phyloP scores from a whole-genome alignment of 1,140 invertebrate genomes.

The Pseudomyrmex cubaensis region DNA sequence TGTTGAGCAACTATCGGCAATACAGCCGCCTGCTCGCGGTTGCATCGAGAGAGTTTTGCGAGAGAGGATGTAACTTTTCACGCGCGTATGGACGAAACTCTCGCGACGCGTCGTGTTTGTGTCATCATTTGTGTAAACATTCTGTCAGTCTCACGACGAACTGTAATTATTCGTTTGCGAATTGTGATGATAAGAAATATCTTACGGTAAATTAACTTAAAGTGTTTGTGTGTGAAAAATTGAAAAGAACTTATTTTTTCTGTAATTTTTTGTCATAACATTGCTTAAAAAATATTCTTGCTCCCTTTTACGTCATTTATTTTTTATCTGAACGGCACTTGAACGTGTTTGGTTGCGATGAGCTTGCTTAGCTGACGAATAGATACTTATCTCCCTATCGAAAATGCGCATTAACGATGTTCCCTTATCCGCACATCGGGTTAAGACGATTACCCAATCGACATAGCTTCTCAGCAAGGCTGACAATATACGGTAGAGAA shows the following conservation, averaged over 20 bases:
- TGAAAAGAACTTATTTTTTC: not conserved
- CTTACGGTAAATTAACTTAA: too few relatives aligned
- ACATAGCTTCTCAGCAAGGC: conserved; percentile 51
- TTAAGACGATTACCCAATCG: conserved; percentile 61
- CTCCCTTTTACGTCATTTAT: not conserved
- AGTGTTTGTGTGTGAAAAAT: not conserved
- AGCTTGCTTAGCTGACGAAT: not conserved
- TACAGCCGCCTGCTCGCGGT: not conserved
- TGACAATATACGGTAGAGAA: conserved; percentile 21
- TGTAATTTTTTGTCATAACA: not conserved
- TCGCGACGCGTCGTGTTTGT: not conserved
- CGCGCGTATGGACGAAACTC: not conserved
- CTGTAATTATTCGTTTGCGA: not conserved
- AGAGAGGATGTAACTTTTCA: conserved; percentile 37
- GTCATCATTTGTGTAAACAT: not conserved
- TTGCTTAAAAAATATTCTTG: not conserved
- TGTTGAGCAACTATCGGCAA: conserved; percentile 51
- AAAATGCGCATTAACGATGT: conserved; percentile 40
- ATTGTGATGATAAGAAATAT: not conserved
- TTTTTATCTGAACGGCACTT: conserved; percentile 5
- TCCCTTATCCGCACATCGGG: conserved; percentile 51
- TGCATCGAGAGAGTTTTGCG: conserved; percentile 25
- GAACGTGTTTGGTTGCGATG: not conserved
- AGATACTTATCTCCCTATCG: conserved; percentile 26
- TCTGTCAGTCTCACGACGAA: not conserved